phyloP scores from a whole-genome alignment of 2,888 invertebrate genomes.

The Xanthia icteritia region DNA sequence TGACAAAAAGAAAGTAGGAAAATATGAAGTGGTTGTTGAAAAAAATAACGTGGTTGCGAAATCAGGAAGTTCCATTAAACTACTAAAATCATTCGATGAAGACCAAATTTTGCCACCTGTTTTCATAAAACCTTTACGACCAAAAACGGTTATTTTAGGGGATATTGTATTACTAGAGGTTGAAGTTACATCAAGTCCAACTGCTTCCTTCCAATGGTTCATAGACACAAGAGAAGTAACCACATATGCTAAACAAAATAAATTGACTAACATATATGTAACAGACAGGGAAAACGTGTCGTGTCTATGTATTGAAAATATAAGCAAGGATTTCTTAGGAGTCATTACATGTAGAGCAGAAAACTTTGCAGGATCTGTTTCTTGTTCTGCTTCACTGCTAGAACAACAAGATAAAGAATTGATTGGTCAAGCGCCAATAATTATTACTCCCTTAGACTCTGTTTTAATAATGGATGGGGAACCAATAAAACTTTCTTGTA shows the following conservation, averaged over 20 bases:
- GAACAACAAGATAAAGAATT: slow-evolving; percentile 89
- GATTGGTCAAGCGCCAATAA: slow-evolving; percentile 91
- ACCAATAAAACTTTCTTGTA: slow-evolving; percentile 93
- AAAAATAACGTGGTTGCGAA: slow-evolving; percentile 94
- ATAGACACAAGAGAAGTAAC: slow-evolving; percentile 93
- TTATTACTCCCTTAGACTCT: slow-evolving; percentile 93
- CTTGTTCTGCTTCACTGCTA: slow-evolving; percentile 94
- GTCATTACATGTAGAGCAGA: slow-evolving; percentile 96
- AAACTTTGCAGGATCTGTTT: slow-evolving; percentile 96
- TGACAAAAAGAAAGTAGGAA: slow-evolving; percentile 94
- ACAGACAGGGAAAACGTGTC: slow-evolving; percentile 94
- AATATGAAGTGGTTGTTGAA: slow-evolving; percentile 96
- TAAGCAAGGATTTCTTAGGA: slow-evolving; percentile 93
- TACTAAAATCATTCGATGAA: slow-evolving; percentile 91
- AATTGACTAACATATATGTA: slow-evolving; percentile 93
- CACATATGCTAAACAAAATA: slow-evolving; percentile 87
- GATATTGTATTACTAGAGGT: slow-evolving; percentile 95
- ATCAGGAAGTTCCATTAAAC: slow-evolving; percentile 95
- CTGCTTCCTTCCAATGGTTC: slow-evolving; percentile 97
- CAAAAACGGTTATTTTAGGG: slow-evolving; percentile 92
- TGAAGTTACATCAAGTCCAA: slow-evolving; percentile 93
- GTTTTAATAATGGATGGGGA: slow-evolving; percentile 97
- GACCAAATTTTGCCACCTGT: slow-evolving; percentile 92
- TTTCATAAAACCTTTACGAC: slow-evolving; percentile 93
- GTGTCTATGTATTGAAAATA: slow-evolving; percentile 94